Evolutionary conservation across 2,113 vertebrate genomes (phyloP).

Genomic region (Piaya cayana): DNA sequence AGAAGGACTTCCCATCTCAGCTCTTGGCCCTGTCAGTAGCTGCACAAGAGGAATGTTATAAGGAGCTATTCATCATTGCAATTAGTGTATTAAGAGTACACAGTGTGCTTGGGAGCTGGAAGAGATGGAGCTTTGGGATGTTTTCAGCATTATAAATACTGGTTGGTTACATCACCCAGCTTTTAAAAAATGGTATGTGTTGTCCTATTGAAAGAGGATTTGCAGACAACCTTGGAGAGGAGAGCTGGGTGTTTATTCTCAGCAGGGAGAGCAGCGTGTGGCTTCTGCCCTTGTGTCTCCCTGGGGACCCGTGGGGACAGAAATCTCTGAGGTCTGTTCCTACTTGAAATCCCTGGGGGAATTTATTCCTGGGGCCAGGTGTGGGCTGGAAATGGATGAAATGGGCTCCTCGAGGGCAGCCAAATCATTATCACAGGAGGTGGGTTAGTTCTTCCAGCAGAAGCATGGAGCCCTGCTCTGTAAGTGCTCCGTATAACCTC

Average conservation of each 20-base stretch:
- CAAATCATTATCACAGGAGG: fast-evolving
- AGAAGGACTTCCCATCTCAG: background rate
- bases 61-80: constrained; percentile 65
- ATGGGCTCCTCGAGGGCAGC: background rate
- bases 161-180: constrained; percentile 50
- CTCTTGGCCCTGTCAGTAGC: constrained; percentile 35
- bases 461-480: background rate
- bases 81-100: constrained; percentile 70
- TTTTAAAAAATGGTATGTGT: constrained; percentile 13
- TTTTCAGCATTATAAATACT: constrained; percentile 66
- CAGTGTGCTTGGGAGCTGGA: constrained; percentile 60
- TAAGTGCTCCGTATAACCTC: fast-evolving
- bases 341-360: fast-evolving
- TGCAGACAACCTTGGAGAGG: constrained; percentile 30
- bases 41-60: constrained; percentile 26
- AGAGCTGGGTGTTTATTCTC: background rate
- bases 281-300: background rate
- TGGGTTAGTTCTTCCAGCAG: background rate
- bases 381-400: background rate
- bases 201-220: background rate
- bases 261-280: background rate
- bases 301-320: background rate
- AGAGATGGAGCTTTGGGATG: constrained; percentile 57
- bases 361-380: background rate
- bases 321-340: background rate